Evolutionary conservation across 2,888 invertebrate species (phyloP).

Genomic region (Plebejus anna): DNA sequence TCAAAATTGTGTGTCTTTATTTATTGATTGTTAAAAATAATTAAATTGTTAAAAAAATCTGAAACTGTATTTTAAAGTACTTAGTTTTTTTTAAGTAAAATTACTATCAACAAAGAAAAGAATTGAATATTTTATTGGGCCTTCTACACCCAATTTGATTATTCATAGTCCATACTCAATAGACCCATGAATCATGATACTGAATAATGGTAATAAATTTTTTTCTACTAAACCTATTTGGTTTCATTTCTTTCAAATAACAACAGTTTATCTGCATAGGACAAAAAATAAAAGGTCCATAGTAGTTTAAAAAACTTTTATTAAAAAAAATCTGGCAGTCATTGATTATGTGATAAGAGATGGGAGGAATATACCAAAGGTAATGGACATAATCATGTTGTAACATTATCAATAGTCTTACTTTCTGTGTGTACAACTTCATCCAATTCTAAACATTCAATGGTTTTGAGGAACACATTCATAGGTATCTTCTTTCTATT

Average conservation of each 20-base stretch:
- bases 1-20: too few species aligned
- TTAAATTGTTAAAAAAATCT: too few species aligned
- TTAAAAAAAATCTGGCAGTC: neutral
- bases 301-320: neutral
- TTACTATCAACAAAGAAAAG: neutral
- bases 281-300: neutral
- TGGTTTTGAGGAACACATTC: constrained; percentile 77
- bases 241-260: neutral
- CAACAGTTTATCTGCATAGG: too few species aligned
- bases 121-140: constrained; percentile 3
- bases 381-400: constrained; percentile 41
- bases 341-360: constrained; percentile 31
- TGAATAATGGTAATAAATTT: neutral
- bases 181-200: neutral
- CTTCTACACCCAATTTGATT: constrained; percentile 21
- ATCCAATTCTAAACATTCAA: constrained; percentile 74
- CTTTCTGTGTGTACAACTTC: constrained; percentile 59
- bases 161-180: neutral
- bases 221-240: neutral
- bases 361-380: constrained; percentile 45
- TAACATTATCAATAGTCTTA: constrained; percentile 40
- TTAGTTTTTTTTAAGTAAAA: neutral
- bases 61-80: neutral
- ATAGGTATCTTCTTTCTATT: constrained; percentile 78
- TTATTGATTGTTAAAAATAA: too few species aligned